A percentile compares a stretch with the other conserved stretches of the same genome.
Conservation (phyloP, 2,797 vertebrate genomes). For the Gymnoscopelus braueri region DNA sequence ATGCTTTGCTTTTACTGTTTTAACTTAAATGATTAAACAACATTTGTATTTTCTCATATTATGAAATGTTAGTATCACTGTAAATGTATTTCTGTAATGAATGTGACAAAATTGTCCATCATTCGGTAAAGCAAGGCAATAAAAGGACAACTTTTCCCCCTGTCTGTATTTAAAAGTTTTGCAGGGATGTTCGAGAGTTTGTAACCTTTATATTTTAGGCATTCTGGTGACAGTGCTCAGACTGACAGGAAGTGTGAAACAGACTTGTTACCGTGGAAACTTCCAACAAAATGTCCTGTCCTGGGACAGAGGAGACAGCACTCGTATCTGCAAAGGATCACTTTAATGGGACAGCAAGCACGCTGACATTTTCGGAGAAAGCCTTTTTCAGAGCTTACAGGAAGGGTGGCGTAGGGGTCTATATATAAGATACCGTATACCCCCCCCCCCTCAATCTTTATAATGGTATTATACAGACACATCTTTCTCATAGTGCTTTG, state of each 20-base stretch:
- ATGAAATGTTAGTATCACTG: background rate
- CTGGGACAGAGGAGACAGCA: too few species aligned
- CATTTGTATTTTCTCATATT: background rate
- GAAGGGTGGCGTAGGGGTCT: too few species aligned
- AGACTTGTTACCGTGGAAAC: too few species aligned
- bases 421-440: too few species aligned
- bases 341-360: background rate
- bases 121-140: slow-evolving; percentile 8
- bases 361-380: too few species aligned
- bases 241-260: background rate
- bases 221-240: background rate
- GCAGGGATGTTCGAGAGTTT: background rate
- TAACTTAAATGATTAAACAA: too few species aligned
- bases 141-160: background rate
- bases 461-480: too few species aligned
- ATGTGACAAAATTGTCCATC: slow-evolving; percentile 6
- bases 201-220: background rate
- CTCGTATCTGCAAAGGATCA: too few species aligned
- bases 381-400: too few species aligned
- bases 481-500: too few species aligned
- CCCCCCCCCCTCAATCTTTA: too few species aligned
- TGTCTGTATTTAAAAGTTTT: background rate
- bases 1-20: background rate
- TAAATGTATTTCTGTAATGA: background rate
- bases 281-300: too few species aligned